Evolutionary conservation across 2,888 invertebrate genomes (phyloP).

Genomic region (Apoderus coryli): DNA sequence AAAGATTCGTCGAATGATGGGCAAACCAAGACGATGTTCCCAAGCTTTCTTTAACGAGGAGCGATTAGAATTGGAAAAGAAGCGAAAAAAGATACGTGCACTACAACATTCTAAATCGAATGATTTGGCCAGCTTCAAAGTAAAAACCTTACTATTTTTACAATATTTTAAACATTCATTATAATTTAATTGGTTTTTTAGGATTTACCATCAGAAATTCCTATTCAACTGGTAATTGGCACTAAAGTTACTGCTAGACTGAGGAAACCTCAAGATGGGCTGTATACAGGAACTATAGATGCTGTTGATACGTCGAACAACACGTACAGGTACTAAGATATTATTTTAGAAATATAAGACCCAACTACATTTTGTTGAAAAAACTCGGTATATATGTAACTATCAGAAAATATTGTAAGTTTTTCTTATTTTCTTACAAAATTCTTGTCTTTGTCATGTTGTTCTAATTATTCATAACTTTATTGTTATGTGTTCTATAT

Average conservation of each 20-base stretch:
- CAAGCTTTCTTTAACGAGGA: constrained; percentile 94
- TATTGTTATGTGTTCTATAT: no score
- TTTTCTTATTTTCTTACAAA: no score
- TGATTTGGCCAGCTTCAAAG: constrained; percentile 56
- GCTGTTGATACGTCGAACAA: constrained; percentile 91
- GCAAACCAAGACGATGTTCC: constrained; percentile 90
- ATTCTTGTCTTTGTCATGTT: no score
- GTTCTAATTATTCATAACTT: no score
- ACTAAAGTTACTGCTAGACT: constrained; percentile 86
- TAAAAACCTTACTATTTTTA: no score
- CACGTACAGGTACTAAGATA: no score
- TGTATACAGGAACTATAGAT: constrained; percentile 79
- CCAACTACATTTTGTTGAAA: no score
- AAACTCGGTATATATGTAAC: no score
- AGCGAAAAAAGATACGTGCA: constrained; percentile 80
- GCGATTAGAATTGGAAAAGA: constrained; percentile 74
- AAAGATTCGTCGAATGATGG: constrained; percentile 89
- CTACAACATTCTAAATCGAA: constrained; percentile 83
- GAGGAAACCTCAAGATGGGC: constrained; percentile 85
- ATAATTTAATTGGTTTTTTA: no score
- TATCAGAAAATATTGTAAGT: no score
- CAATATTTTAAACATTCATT: no score
- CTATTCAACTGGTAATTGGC: constrained; percentile 85
- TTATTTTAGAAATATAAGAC: no score
- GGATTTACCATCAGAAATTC: constrained; percentile 91